Evolutionary conservation across 2,797 vertebrate species (phyloP).

Genomic region (Lepus townsendii): DNA sequence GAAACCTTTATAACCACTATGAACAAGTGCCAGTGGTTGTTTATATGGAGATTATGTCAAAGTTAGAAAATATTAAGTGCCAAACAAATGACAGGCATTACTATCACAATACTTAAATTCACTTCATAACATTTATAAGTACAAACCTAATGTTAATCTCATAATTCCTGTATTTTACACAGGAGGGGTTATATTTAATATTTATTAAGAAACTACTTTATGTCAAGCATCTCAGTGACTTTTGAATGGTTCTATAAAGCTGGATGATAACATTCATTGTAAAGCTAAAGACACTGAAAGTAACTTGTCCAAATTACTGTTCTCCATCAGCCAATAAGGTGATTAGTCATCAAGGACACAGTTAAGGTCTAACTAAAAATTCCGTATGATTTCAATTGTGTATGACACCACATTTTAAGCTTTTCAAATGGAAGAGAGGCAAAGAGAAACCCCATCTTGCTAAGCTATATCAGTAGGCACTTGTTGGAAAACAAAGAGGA

Average conservation of each 20-base stretch:
- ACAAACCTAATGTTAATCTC: slow-evolving; percentile 15
- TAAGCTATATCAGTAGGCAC: neutral
- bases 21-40: neutral
- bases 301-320: neutral
- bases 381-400: neutral
- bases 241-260: slow-evolving; percentile 9
- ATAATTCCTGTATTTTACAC: neutral
- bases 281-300: neutral
- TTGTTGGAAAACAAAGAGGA: neutral
- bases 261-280: slow-evolving; percentile 9
- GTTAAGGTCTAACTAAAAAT: neutral
- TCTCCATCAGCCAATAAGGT: slow-evolving; percentile 5
- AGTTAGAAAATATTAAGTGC: neutral
- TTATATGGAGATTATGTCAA: neutral
- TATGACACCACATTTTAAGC: neutral
- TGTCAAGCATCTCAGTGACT: neutral
- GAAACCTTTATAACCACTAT: neutral
- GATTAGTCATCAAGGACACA: neutral
- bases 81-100: neutral
- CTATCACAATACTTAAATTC: neutral
- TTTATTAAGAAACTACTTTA: slow-evolving; percentile 7
- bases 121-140: slow-evolving; percentile 15
- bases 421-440: neutral
- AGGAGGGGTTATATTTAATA: neutral
- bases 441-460: neutral